phyloP scores from a whole-genome alignment of 2,797 vertebrate genomes.

The Trachurus trachurus region DNA sequence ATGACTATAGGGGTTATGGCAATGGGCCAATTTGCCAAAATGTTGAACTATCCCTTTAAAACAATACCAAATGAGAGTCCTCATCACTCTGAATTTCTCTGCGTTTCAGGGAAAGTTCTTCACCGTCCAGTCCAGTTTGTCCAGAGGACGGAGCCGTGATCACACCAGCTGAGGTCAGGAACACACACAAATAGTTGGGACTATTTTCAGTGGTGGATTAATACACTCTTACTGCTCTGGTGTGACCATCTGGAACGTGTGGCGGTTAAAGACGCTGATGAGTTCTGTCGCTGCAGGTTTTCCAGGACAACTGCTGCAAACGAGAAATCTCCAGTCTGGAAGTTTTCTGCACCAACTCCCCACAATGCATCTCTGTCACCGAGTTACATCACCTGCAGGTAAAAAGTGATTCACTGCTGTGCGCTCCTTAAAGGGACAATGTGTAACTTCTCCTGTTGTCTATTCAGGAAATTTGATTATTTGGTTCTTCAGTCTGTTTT shows the following conservation, averaged over 20 bases:
- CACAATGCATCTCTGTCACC: conserved; percentile 85
- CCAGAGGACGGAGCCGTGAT: conserved; percentile 61
- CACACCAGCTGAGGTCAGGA: conserved; percentile 58
- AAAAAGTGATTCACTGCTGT: conserved; percentile 21
- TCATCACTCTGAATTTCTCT: neutral
- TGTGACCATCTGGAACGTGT: too few relatives aligned
- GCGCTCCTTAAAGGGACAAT: too few relatives aligned
- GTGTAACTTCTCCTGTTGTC: too few relatives aligned
- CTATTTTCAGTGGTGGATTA: too few relatives aligned
- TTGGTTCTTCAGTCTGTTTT: too few relatives aligned
- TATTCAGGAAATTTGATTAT: too few relatives aligned
- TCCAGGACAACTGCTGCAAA: conserved; percentile 95
- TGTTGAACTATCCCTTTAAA: too few relatives aligned
- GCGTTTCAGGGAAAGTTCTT: conserved; percentile 49
- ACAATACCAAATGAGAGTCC: too few relatives aligned
- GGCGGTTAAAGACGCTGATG: neutral
- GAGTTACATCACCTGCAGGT: conserved; percentile 91
- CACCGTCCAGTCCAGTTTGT: conserved; percentile 49
- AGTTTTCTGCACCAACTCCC: conserved; percentile 91
- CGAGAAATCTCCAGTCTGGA: conserved; percentile 92
- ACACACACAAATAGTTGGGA: neutral
- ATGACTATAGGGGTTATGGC: too few relatives aligned
- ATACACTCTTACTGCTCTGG: too few relatives aligned
- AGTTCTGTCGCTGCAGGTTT: conserved; percentile 84
- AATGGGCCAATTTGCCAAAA: too few relatives aligned